A percentile compares a stretch with the other conserved stretches of the same genome.
phyloP scores from a whole-genome alignment of 2,888 invertebrate species.

The Magallana nippona region DNA sequence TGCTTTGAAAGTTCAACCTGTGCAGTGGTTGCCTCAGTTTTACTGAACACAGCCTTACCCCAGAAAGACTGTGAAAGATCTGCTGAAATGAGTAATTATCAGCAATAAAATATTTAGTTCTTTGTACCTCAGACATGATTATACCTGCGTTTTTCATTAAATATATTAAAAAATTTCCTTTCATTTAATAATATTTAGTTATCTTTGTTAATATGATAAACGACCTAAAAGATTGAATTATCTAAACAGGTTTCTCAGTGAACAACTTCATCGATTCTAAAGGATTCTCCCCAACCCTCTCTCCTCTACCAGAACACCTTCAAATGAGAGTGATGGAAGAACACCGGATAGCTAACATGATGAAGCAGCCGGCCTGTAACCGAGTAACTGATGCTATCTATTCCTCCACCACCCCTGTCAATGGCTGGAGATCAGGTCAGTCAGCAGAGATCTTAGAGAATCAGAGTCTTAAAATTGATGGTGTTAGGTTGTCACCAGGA shows the following conservation, averaged over 20 bases:
- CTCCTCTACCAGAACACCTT: slow-evolving; percentile 48
- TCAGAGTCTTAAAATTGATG: background rate
- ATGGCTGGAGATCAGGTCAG: slow-evolving; percentile 33
- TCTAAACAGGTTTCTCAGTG: slow-evolving; percentile 1
- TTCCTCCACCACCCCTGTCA: slow-evolving; percentile 10
- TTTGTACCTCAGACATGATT: background rate
- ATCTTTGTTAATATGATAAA: no score
- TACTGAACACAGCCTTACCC: slow-evolving; percentile 36
- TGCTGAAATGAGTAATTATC: slow-evolving; percentile 1
- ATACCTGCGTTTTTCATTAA: no score
- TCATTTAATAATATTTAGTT: no score
- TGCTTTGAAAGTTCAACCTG: slow-evolving; percentile 51
- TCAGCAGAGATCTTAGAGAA: background rate
- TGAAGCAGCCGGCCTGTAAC: slow-evolving; percentile 46
- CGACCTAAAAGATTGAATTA: no score
- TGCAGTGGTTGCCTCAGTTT: slow-evolving; percentile 31
- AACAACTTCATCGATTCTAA: background rate
- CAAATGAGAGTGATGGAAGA: slow-evolving; percentile 49
- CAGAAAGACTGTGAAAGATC: slow-evolving; percentile 41
- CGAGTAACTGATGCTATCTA: slow-evolving; percentile 13
- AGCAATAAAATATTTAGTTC: background rate
- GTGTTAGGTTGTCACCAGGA: no score
- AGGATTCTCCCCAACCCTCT: background rate
- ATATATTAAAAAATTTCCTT: no score
- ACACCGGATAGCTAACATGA: slow-evolving; percentile 49